A percentile compares a stretch with the other conserved stretches of the same genome.
Evolutionary conservation across 2,888 invertebrate genomes (phyloP).

Genomic region (Xanthia icteritia): DNA sequence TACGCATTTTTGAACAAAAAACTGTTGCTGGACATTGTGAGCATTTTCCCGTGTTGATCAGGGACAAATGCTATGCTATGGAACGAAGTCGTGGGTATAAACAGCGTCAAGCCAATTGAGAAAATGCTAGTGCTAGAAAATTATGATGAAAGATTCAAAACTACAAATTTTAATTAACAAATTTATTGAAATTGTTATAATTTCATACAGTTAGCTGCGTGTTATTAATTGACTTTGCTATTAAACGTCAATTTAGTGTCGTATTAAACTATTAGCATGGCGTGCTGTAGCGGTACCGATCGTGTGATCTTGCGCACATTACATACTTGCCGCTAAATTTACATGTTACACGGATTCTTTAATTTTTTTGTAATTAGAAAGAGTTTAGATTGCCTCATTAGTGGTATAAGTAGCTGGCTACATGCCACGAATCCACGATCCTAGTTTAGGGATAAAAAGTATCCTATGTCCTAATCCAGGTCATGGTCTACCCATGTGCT

Average conservation of each 20-base stretch:
- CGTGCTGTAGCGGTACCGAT: conserved; percentile 16
- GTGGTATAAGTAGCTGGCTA: not conserved
- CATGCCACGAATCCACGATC: not conserved
- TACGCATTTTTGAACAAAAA: no score
- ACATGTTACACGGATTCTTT: conserved; percentile 34
- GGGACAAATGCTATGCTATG: no score
- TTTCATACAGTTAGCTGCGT: conserved; percentile 26
- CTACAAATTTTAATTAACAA: not conserved
- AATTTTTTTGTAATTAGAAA: conserved; percentile 1
- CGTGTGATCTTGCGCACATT: conserved; percentile 29
- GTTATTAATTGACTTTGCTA: conserved; percentile 29
- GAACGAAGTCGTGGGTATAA: no score
- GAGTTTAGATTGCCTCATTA: not conserved
- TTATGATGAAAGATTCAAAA: not conserved
- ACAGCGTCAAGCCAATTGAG: no score
- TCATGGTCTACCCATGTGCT: no score
- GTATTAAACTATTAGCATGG: conserved; percentile 22
- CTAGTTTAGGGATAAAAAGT: not conserved
- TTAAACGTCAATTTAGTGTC: conserved; percentile 33
- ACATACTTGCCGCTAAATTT: conserved; percentile 5
- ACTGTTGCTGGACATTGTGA: no score
- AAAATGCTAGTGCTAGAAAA: not conserved
- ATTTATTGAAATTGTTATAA: conserved; percentile 50
- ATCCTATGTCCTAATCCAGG: no score
- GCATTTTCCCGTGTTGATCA: no score